Conservation (phyloP, 1,140 invertebrate genomes). For the Scaptomyza pallida region DNA sequence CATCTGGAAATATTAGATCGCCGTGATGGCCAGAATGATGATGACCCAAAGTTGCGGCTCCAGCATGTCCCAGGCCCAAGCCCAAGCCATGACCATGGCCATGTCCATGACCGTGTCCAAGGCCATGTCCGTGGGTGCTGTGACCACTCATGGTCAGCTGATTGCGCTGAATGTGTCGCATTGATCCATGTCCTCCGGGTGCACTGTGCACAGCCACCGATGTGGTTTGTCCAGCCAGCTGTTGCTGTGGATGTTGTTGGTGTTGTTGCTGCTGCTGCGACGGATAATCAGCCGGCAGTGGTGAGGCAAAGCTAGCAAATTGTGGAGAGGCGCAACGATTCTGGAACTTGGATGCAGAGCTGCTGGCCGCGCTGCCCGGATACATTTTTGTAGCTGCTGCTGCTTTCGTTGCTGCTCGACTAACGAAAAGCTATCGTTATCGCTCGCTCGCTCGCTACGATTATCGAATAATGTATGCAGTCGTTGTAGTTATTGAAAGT, state of each 20-base stretch:
- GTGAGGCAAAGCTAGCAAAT: conserved; percentile 68
- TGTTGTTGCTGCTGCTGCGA: conserved; percentile 39
- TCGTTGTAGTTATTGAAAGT: too few species aligned
- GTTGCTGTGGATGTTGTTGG: conserved; percentile 2
- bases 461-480: neutral
- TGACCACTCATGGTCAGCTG: conserved; percentile 55
- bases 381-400: conserved; percentile 55
- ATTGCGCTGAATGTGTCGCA: conserved; percentile 57
- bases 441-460: conserved; percentile 10
- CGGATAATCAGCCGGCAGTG: conserved; percentile 68
- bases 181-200: conserved; percentile 45
- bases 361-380: conserved; percentile 60
- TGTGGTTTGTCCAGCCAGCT: conserved; percentile 52
- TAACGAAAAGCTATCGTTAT: conserved; percentile 10
- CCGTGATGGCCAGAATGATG: conserved; percentile 54
- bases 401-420: neutral
- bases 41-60: conserved; percentile 66
- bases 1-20: conserved; percentile 78
- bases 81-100: conserved; percentile 3
- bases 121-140: conserved; percentile 17
- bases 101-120: conserved; percentile 18
- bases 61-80: conserved; percentile 28
- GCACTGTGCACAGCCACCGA: conserved; percentile 64
- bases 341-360: conserved; percentile 69
- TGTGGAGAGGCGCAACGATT: conserved; percentile 76